Evolutionary conservation across 2,113 vertebrate genomes (phyloP).

Genomic region (Phalacrocorax brasilianus): DNA sequence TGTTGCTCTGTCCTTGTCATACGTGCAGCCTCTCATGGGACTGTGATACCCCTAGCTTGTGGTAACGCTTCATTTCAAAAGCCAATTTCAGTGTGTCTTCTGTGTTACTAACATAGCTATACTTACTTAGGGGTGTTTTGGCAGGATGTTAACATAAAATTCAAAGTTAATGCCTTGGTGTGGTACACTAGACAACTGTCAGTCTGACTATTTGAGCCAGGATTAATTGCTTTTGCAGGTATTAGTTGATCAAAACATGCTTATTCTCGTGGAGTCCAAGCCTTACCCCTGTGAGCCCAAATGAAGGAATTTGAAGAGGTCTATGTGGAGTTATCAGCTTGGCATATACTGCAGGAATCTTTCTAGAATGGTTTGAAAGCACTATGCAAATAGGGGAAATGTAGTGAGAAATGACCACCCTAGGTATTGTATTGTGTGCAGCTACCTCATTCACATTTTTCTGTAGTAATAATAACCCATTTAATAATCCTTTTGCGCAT

Average conservation of each 20-base stretch:
- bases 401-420: background rate
- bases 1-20: background rate
- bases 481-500: background rate
- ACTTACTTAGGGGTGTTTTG: background rate
- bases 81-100: background rate
- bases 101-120: background rate
- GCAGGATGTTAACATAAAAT: background rate
- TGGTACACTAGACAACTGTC: background rate
- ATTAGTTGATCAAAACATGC: background rate
- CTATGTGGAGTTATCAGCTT: background rate
- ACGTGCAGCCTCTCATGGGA: background rate
- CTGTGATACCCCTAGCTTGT: background rate
- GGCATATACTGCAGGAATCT: background rate
- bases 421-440: background rate
- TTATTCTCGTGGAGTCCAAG: background rate
- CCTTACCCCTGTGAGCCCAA: background rate
- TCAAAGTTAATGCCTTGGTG: background rate
- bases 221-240: background rate
- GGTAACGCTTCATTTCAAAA: background rate
- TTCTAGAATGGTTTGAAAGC: background rate
- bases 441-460: background rate
- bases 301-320: background rate
- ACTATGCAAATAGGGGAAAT: background rate
- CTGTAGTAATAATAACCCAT: background rate
- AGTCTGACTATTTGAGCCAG: background rate